phyloP scores from a whole-genome alignment of 2,113 vertebrate genomes.

The Cardinalis cardinalis region DNA sequence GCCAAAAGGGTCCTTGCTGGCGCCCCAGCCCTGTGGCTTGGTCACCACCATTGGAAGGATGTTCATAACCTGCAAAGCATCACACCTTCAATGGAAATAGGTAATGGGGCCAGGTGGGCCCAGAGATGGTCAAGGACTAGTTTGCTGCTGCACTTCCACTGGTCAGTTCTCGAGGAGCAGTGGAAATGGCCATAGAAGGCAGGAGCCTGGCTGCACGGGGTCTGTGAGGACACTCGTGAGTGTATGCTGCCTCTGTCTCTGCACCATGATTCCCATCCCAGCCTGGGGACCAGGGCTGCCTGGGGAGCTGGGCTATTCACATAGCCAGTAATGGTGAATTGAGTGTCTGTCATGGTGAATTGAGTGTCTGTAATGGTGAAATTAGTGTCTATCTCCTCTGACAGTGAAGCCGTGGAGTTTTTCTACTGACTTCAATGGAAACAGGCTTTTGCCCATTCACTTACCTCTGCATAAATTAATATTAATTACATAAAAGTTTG shows the following conservation, averaged over 20 bases:
- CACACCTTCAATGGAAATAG: background rate
- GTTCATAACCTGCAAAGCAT: background rate
- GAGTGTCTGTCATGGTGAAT: background rate
- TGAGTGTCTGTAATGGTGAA: background rate
- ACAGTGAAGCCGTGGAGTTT: background rate
- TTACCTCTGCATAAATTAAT: background rate
- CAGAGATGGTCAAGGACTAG: background rate
- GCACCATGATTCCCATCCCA: background rate
- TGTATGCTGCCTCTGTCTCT: accelerated
- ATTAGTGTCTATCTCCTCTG: background rate
- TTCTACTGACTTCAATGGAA: background rate
- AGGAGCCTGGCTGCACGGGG: background rate
- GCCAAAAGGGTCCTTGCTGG: accelerated
- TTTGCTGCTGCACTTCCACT: background rate
- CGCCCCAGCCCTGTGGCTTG: background rate
- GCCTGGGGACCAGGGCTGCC: background rate
- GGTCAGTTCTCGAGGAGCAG: background rate
- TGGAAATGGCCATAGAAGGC: background rate
- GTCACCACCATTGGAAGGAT: accelerated
- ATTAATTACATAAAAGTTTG: background rate
- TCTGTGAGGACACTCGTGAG: background rate
- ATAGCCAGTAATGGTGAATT: background rate
- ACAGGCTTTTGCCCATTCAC: background rate
- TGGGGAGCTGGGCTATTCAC: accelerated
- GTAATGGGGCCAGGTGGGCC: no score